A percentile compares a stretch with the other conserved stretches of the same genome.
Conservation (phyloP, 2,113 vertebrate species). For the Seriola dumerili region DNA sequence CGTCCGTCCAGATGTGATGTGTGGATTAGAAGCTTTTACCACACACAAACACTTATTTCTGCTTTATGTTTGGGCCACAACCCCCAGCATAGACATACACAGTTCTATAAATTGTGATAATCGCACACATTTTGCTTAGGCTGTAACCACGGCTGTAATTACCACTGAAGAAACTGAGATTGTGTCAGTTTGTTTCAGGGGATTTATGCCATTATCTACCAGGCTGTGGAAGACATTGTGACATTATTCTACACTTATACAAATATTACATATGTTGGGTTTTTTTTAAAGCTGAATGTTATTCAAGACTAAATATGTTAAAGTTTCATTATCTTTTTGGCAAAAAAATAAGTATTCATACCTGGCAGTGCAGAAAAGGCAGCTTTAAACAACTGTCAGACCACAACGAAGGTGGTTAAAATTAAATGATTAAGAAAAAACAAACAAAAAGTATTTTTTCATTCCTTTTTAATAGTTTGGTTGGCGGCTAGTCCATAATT, state of each 20-base stretch:
- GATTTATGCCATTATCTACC: too few relatives aligned
- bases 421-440: too few relatives aligned
- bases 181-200: neutral
- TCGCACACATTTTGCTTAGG: slow-evolving; percentile 4
- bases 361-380: too few relatives aligned
- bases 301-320: too few relatives aligned
- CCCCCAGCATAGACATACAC: slow-evolving; percentile 23
- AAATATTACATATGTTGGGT: neutral
- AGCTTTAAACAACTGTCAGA: too few relatives aligned
- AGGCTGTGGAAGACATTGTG: too few relatives aligned
- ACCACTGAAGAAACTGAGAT: neutral
- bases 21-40: slow-evolving; percentile 79
- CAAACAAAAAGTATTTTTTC: too few relatives aligned
- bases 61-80: slow-evolving; percentile 30
- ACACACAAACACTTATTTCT: slow-evolving; percentile 49
- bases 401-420: too few relatives aligned
- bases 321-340: too few relatives aligned
- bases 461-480: too few relatives aligned
- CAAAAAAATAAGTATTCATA: too few relatives aligned
- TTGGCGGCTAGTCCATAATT: too few relatives aligned
- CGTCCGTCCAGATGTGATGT: slow-evolving; percentile 74
- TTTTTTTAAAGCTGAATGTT: neutral
- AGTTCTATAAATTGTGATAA: slow-evolving; percentile 35
- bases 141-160: neutral
- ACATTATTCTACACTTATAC: neutral